Evolutionary conservation across 2,797 vertebrate genomes (phyloP), one percentile per base, ranked within the genome.

Genomic region (Hypotaenidia philippensis): DNA sequence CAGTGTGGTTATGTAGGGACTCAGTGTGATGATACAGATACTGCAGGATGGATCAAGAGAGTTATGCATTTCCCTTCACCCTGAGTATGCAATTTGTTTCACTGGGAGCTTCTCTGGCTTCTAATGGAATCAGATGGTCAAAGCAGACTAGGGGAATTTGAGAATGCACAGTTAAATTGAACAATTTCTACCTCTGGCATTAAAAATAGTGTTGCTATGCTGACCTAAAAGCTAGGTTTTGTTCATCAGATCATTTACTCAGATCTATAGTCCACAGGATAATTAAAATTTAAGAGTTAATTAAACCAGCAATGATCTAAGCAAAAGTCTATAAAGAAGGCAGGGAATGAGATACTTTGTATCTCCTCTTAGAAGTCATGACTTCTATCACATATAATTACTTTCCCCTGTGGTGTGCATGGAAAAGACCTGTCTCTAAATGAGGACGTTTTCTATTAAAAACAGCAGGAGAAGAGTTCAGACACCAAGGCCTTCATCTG

Each of bases 321-420:
- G 68, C 68, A 66, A 55, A 93, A 60, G 47, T 72, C 84, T 94
- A 80, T 96, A 88, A 96, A 85, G 87, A 94, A 93, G 80, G 60
- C 64, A 93, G 64, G 77, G 92, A 96, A 94, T 96, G 77, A 85
- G 90, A 95, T 93, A 85, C 72, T 21, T 88, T 61, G 7, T 83
- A 90, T 90, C 74, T 96, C 80, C 72, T 91, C 78, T 95, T 90
- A 87, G 70, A 96, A 96, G 91, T 83, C 94, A 94, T 87, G 89
- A 93, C 90, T 94, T 92, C 92, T 95, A 91, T 93, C 96, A 96
- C 65, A 55, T 93, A 86, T 91, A 97, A 96, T 97, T 93, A 93
- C 72, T 95, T 82, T 72, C 65, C 70, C 94, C 89, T 86, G 32
- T 44, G 80, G 85, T 87, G 93, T 70, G 59, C 53, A 66, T 47